Percentiles rank a stretch among this genome's conserved stretches.
phyloP scores from a whole-genome alignment of 2,797 vertebrate species.

The Zenarchopterus dispar region DNA sequence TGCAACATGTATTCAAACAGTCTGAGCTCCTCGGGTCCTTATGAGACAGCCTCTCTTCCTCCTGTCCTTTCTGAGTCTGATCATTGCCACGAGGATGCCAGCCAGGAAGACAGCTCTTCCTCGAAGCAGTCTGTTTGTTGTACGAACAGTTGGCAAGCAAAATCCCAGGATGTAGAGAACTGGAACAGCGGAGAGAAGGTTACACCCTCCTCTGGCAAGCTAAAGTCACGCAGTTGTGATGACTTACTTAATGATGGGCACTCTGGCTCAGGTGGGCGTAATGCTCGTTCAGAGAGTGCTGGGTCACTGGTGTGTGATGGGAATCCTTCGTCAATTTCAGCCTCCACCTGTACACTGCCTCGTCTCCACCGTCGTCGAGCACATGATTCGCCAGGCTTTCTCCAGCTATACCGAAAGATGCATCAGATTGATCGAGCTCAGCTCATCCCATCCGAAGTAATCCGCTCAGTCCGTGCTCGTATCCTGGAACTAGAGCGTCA shows the following conservation, averaged over 20 bases:
- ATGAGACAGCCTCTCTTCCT: constrained; percentile 78
- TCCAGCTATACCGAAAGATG: constrained; percentile 98
- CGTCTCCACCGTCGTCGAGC: constrained; percentile 75
- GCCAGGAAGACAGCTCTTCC: constrained; percentile 81
- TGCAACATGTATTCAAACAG: constrained; percentile 89
- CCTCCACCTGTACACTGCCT: constrained; percentile 64
- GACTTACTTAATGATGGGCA: constrained; percentile 89
- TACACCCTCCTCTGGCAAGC: constrained; percentile 76
- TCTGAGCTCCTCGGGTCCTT: constrained; percentile 87
- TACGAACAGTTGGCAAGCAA: constrained; percentile 90
- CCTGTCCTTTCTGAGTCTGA: constrained; percentile 62
- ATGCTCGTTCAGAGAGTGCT: constrained; percentile 90
- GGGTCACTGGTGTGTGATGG: constrained; percentile 90
- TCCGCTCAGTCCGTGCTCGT: constrained; percentile 95
- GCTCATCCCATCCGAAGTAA: constrained; percentile 91
- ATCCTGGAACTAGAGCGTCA: constrained; percentile 93
- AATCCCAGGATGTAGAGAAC: constrained; percentile 85
- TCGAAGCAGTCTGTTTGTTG: constrained; percentile 86
- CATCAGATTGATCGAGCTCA: constrained; percentile 96
- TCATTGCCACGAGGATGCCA: constrained; percentile 56
- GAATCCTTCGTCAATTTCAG: constrained; percentile 57
- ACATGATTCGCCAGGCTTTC: constrained; percentile 91
- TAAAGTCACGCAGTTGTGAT: constrained; percentile 95
- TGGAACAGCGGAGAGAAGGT: constrained; percentile 92
- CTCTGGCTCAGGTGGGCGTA: constrained; percentile 43